These are phyloP conservation scores for Acronicta psi DNA, from an alignment of 2,888 invertebrate species.

Conservation along the genomic window DNA sequence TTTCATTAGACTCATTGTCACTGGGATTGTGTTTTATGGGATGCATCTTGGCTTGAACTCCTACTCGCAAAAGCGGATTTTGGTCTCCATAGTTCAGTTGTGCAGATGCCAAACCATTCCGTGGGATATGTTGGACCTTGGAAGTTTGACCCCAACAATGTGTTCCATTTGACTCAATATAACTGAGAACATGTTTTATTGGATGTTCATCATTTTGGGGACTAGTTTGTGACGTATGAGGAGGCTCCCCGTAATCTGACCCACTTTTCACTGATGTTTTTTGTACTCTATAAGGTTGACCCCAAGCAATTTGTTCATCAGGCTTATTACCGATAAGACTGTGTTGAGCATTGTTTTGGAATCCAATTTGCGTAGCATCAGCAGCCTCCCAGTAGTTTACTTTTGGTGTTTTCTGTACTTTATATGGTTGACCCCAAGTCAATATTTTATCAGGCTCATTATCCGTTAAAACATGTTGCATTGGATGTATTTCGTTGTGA, in stretches of 20 bases:
- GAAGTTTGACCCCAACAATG: background rate
- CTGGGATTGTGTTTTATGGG: background rate
- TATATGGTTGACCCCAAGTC: slow-evolving; percentile 6
- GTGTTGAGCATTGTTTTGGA: slow-evolving; percentile 8
- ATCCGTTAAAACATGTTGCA: background rate
- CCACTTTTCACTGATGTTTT: background rate
- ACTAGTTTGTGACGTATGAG: background rate
- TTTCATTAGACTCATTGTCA: slow-evolving; percentile 19
- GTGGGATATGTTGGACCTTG: background rate
- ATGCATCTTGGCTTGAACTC: background rate
- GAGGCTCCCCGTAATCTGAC: background rate
- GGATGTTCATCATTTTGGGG: background rate
- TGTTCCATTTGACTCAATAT: background rate
- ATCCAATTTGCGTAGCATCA: slow-evolving; percentile 18
- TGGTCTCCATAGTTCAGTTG: background rate
- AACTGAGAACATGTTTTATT: background rate
- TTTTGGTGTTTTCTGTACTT: background rate
- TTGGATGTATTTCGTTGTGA: background rate
- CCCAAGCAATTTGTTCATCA: background rate
- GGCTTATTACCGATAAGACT: background rate
- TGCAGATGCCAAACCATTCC: background rate
- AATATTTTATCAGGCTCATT: background rate
- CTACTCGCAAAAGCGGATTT: background rate
- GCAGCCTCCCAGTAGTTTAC: slow-evolving; percentile 14
- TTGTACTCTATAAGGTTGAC: slow-evolving; percentile 1